Percentiles rank a stretch among this genome's conserved stretches.
phyloP scores from a whole-genome alignment of 2,113 vertebrate genomes.

The Asarcornis scutulata region DNA sequence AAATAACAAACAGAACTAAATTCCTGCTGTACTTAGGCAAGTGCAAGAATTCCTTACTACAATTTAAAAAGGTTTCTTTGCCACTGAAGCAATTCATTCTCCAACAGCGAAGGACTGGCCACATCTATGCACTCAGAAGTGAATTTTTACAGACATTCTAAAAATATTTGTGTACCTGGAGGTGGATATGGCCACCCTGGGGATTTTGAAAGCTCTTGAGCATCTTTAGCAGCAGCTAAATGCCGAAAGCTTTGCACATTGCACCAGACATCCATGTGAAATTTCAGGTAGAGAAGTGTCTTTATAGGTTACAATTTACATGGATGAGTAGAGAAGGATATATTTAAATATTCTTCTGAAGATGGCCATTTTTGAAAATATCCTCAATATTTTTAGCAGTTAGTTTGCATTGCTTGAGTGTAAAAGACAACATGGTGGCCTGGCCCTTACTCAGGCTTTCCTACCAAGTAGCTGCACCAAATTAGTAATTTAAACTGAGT shows the following conservation, averaged over 20 bases:
- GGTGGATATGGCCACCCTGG: not conserved
- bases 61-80: not conserved
- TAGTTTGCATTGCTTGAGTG: not conserved
- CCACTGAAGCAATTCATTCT: not conserved
- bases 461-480: slow-evolving; percentile 46
- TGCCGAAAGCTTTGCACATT: rapidly evolving
- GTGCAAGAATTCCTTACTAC: not conserved
- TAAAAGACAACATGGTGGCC: not conserved
- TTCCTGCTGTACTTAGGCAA: not conserved
- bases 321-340: not conserved
- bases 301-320: not conserved
- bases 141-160: not conserved
- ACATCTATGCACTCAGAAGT: not conserved
- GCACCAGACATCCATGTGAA: not conserved
- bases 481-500: slow-evolving; percentile 66
- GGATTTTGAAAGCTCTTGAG: not conserved
- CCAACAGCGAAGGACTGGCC: not conserved
- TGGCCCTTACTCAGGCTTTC: not conserved
- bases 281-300: not conserved
- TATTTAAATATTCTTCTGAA: not conserved
- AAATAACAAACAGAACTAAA: not conserved
- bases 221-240: not conserved
- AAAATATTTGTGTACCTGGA: not conserved
- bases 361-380: not conserved
- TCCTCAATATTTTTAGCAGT: not conserved